Conservation (phyloP, 2,797 vertebrate genomes). For the Aulostomus chinensis region DNA sequence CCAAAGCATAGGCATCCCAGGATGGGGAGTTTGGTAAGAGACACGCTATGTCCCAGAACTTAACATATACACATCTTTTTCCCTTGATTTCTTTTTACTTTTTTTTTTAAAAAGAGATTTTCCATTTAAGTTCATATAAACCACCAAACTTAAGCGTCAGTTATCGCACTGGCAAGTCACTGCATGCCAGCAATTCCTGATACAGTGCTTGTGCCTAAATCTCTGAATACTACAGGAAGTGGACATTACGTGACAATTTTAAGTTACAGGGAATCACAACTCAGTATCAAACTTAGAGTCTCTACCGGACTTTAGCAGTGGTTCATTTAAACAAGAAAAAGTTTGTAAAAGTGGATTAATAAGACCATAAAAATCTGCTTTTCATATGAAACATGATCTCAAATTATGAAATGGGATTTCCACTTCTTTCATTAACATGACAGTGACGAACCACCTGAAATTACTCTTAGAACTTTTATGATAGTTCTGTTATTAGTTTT, state of each 20-base stretch:
- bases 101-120: no score
- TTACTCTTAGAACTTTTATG: constrained; percentile 59
- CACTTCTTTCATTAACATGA: constrained; percentile 51
- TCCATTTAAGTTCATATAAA: no score
- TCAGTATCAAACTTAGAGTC: no score
- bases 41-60: neutral
- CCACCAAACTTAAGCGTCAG: no score
- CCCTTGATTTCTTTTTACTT: no score
- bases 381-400: constrained; percentile 10
- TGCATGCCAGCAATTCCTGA: no score
- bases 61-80: neutral
- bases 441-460: constrained; percentile 60
- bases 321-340: constrained; percentile 1
- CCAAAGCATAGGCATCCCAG: constrained; percentile 95
- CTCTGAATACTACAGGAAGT: no score
- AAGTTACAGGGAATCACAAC: no score
- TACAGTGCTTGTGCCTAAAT: no score
- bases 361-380: constrained; percentile 11
- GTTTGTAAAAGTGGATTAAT: neutral
- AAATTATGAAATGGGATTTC: neutral
- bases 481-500: constrained; percentile 59
- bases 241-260: no score
- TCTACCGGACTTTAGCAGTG: neutral
- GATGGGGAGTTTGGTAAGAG: constrained; percentile 98
- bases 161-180: no score